These are phyloP conservation scores for Leiothrix lutea DNA, from an alignment of 2,113 vertebrate genomes.

Conservation along the genomic window DNA sequence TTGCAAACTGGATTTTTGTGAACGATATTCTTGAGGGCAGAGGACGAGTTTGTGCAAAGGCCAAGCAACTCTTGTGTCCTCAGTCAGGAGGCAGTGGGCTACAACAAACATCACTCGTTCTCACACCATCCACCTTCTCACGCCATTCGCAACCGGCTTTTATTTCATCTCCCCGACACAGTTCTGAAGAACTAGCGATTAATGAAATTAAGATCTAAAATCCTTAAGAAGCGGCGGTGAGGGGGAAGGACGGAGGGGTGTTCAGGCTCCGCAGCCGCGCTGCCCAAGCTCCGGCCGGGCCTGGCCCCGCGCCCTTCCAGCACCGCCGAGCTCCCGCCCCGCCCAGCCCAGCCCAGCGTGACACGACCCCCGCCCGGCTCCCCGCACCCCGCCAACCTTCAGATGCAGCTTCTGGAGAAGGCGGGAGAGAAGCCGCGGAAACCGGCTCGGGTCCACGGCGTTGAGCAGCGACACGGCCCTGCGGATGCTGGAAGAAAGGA, in stretches of 20 bases:
- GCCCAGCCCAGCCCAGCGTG: neutral
- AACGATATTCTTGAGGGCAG: accelerated
- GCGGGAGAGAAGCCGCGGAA: no score
- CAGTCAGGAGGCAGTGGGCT: accelerated
- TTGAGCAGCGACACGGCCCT: no score
- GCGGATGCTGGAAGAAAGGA: no score
- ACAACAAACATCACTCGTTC: accelerated
- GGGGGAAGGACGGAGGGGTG: accelerated
- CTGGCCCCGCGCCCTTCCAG: neutral
- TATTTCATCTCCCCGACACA: accelerated
- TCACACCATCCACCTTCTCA: no score
- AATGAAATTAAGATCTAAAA: neutral
- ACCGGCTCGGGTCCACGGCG: no score
- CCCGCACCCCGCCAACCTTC: no score
- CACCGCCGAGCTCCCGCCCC: neutral
- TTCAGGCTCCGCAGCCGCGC: neutral
- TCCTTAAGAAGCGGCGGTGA: accelerated
- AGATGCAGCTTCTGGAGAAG: no score
- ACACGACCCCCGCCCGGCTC: no score
- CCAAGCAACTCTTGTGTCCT: no score
- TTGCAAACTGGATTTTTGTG: neutral
- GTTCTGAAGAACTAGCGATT: accelerated
- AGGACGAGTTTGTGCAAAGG: neutral
- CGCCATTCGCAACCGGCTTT: accelerated
- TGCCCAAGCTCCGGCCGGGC: neutral